Evolutionary conservation across 2,888 invertebrate species (phyloP), one percentile per base, ranked within the genome.

Genomic region (Xylophagus ater): DNA sequence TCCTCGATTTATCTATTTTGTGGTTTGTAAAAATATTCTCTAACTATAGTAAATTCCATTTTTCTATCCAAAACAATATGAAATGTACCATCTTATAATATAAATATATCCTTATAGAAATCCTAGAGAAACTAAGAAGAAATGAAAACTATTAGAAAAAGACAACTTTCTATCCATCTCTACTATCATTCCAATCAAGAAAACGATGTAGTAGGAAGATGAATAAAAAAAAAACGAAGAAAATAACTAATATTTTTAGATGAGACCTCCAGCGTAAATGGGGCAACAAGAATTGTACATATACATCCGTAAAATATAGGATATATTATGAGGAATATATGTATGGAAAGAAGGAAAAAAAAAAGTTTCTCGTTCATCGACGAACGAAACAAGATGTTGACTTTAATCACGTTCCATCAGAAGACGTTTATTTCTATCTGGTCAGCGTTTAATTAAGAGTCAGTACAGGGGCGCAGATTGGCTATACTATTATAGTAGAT

Each of bases 381-480:
- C n/a, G n/a, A 10, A 23, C 36, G 28, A 29, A 26, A 40, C 38
- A 41, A 44, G 39, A 44, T 44, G 39, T 41, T 42, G 37, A 36
- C 41, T 40, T 43, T 37, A 42, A 42, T 42, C 37, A 42, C 46
- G 42, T 44, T 40, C 42, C 37, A 37, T 35, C 33, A 36, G 38
- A 44, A 45, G 44, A 44, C 42, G 46, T 42, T 40, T 42, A 43
- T 41, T 39, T 41, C 40, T 41, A 41, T 43, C 43, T 40, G 42
- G 40, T 45, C 45, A 42, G 42, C 45, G 42, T 45, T 45, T 45
- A 45, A 45, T 45, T 45, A 45, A 42, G 42, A 45, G 45, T 45
- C 45, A 45, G 40, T 42, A 42, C 45, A 45, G 42, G 45, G 40
- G 38, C 42, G 37, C 37, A 31, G 37, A 37, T 37, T 37, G 37